Evolutionary conservation across 2,888 invertebrate genomes (phyloP).

Genomic region (Xylota segnis): DNA sequence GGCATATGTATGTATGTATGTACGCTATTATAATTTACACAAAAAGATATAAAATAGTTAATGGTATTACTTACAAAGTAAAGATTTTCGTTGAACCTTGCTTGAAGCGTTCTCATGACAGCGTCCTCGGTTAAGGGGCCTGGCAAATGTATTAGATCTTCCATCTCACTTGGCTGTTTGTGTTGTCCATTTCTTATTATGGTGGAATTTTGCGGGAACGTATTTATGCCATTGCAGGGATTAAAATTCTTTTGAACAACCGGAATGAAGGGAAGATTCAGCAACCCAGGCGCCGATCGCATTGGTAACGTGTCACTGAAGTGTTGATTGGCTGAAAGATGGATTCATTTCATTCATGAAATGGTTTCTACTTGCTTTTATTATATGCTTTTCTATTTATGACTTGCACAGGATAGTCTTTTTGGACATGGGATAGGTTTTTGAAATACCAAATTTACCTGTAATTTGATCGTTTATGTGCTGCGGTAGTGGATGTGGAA

Average conservation of each 20-base stretch:
- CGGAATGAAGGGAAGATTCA: conserved; percentile 79
- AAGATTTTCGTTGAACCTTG: conserved; percentile 93
- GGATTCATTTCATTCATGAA: conserved; percentile 52
- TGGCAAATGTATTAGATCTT: conserved; percentile 96
- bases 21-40: conserved; percentile 21
- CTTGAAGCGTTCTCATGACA: conserved; percentile 95
- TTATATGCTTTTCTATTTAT: conserved; percentile 39
- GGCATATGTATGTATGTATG: not conserved
- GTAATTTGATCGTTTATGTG: conserved; percentile 81
- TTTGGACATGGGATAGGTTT: conserved; percentile 3
- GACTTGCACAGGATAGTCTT: conserved; percentile 34
- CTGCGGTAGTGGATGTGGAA: conserved; percentile 85
- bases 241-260: conserved; percentile 80
- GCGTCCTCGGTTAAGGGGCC: conserved; percentile 98
- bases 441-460: conserved; percentile 56
- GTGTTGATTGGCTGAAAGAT: conserved; percentile 65
- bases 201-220: conserved; percentile 78
- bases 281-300: conserved; percentile 77
- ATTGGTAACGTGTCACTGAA: conserved; percentile 78
- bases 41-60: conserved; percentile 2
- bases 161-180: conserved; percentile 86
- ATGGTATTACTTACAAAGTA: conserved; percentile 91
- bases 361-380: conserved; percentile 41
- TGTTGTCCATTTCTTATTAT: conserved; percentile 62
- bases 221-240: conserved; percentile 82